Evolutionary conservation across 2,888 invertebrate genomes (phyloP), one percentile per base, ranked within the genome.

Genomic region (Hesperia comma): DNA sequence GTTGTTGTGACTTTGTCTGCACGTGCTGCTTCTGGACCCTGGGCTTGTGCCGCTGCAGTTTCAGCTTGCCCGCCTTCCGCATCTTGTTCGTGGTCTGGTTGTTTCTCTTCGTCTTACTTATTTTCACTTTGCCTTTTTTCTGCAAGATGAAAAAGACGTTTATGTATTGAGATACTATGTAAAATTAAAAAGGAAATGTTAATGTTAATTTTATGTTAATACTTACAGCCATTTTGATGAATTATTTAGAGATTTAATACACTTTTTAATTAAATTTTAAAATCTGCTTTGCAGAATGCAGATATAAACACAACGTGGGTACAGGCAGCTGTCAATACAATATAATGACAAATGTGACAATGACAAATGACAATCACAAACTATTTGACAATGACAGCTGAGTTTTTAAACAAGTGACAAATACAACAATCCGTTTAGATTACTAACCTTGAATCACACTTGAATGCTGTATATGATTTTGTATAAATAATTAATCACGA

Each of bases 21-120:
- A 84, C 83, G 49, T 85, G 86, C 66, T 84, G 86, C 72, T 88
- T 88, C 68, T 85, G 90, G 0, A 82, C 73, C 69, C 88, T 93
- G 0, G 79, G 72, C 61, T 79, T 84, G 71, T 93, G 92, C 70
- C 93, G 82, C 72, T 93, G 92, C 0, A 88, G 83, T 73, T 90
- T 93, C 56, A 93, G 70, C 72, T 93, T 93, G 1, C 94, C 94
- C 72, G 93, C 93, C 70, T 93, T 93, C 66, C 89, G 88, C 86
- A 94, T 88, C 71, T 94, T 94, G 68, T 93, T 94, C 1, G 93
- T 93, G 1, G 93, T 93, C 69, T 94, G 94, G 73, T 94, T 94
- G 72, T 92, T 94, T 70, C 90, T 87, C 72, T 94, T 94, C 7
- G 93, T 85, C 75, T 91, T 93, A 71, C 94, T 94, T 0, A 94